Evolutionary conservation across 2,797 vertebrate species (phyloP).

Genomic region (Numenius phaeopus): DNA sequence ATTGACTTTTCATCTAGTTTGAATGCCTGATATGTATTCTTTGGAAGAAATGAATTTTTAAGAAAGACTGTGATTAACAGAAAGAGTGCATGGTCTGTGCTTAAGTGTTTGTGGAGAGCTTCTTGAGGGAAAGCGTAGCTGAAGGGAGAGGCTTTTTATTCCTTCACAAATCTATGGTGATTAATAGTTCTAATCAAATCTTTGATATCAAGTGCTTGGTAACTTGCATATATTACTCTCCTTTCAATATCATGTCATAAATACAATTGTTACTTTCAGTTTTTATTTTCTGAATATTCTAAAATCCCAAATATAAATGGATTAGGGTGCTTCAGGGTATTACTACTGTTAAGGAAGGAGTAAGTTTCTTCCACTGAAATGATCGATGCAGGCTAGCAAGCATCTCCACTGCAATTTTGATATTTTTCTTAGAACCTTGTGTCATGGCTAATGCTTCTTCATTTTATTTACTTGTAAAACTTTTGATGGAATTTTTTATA

Average conservation of each 20-base stretch:
- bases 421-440: neutral
- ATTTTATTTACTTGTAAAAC: neutral
- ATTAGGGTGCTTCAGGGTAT: neutral
- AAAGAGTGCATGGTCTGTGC: neutral
- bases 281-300: neutral
- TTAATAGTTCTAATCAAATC: neutral
- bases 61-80: neutral
- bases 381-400: neutral
- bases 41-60: neutral
- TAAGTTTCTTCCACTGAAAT: neutral
- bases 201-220: neutral
- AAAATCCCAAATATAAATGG: neutral
- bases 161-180: neutral
- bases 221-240: neutral
- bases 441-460: neutral
- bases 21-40: neutral
- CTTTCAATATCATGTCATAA: neutral
- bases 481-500: neutral
- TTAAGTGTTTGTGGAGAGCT: neutral
- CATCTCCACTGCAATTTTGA: neutral
- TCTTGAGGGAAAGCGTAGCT: neutral
- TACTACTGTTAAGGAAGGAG: neutral
- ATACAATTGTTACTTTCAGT: neutral
- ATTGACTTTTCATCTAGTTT: neutral
- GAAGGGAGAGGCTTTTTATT: neutral